Percentiles rank a stretch among this genome's conserved stretches.
Evolutionary conservation across 2,888 invertebrate genomes (phyloP).

Genomic region (Tiliacea citrago): DNA sequence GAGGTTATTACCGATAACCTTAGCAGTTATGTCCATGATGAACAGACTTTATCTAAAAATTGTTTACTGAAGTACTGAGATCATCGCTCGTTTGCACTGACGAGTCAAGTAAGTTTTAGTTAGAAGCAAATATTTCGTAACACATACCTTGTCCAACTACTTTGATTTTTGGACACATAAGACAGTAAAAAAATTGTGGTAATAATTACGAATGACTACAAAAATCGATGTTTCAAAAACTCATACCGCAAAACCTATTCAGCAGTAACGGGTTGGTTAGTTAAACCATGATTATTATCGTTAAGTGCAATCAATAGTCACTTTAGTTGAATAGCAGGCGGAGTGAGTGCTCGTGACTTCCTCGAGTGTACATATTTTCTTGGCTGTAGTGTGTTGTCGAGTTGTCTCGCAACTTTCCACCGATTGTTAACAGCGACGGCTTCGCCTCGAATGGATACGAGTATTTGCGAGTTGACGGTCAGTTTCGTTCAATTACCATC

Average conservation of each 20-base stretch:
- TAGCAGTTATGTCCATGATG: conserved; percentile 49
- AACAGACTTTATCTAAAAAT: conserved; percentile 59
- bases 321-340: conserved; percentile 73
- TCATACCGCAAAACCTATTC: conserved; percentile 48
- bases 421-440: conserved; percentile 71
- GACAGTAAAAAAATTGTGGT: not conserved
- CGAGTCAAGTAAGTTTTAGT: conserved; percentile 22
- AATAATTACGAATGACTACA: conserved; percentile 4
- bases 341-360: conserved; percentile 84
- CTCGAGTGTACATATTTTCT: conserved; percentile 79
- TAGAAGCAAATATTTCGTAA: conserved; percentile 52
- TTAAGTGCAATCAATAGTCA: conserved; percentile 77
- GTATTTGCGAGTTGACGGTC: conserved; percentile 61
- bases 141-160: conserved; percentile 14
- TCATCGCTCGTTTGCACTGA: conserved; percentile 63
- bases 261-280: conserved; percentile 59
- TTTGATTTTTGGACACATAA: conserved; percentile 16
- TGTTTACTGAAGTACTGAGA: conserved; percentile 69
- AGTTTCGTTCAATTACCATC: conserved; percentile 70
- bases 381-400: conserved; percentile 67
- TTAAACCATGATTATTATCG: conserved; percentile 70
- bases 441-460: conserved; percentile 59
- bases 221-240: conserved; percentile 35
- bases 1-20: conserved; percentile 64
- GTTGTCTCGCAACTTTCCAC: conserved; percentile 86